A percentile compares a stretch with the other conserved stretches of the same genome.
Conservation (phyloP, 2,888 invertebrate genomes). For the Pterostichus madidus region DNA sequence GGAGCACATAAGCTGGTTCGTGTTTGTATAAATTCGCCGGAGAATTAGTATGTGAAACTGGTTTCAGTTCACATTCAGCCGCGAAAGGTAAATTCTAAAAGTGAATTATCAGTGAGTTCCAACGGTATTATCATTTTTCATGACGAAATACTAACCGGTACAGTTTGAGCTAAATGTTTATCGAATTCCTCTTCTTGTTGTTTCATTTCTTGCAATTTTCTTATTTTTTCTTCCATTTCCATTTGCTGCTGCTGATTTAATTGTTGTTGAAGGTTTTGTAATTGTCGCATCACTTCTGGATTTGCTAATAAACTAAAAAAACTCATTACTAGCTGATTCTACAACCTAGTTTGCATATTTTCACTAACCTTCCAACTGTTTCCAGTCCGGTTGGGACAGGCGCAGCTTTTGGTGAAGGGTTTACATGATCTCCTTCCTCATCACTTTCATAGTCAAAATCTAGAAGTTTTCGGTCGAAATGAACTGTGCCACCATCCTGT, state of each 20-base stretch:
- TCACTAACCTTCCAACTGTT: constrained; percentile 70
- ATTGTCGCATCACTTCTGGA: constrained; percentile 92
- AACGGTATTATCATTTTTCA: not conserved
- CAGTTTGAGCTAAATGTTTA: constrained; percentile 86
- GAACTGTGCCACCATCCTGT: constrained; percentile 78
- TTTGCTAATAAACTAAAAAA: constrained; percentile 86
- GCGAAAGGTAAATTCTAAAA: constrained; percentile 83
- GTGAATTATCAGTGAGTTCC: not conserved
- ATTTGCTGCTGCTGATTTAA: constrained; percentile 79
- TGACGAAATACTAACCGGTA: constrained; percentile 80
- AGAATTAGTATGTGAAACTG: constrained; percentile 73
- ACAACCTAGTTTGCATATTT: constrained; percentile 70
- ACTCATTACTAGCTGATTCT: not conserved
- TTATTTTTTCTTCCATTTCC: constrained; percentile 85
- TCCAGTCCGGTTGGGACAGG: constrained; percentile 69
- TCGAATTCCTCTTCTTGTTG: constrained; percentile 88
- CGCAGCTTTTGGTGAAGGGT: constrained; percentile 77
- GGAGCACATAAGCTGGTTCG: constrained; percentile 70
- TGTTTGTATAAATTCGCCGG: constrained; percentile 71
- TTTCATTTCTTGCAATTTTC: constrained; percentile 84
- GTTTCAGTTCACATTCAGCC: constrained; percentile 83
- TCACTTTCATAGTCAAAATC: constrained; percentile 96
- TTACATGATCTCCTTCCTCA: constrained; percentile 85
- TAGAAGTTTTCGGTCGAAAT: constrained; percentile 90
- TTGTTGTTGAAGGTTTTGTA: constrained; percentile 84